These are phyloP conservation scores for Lithophane ornitopus DNA, from an alignment of 2,888 invertebrate species.

Conservation along the genomic window DNA sequence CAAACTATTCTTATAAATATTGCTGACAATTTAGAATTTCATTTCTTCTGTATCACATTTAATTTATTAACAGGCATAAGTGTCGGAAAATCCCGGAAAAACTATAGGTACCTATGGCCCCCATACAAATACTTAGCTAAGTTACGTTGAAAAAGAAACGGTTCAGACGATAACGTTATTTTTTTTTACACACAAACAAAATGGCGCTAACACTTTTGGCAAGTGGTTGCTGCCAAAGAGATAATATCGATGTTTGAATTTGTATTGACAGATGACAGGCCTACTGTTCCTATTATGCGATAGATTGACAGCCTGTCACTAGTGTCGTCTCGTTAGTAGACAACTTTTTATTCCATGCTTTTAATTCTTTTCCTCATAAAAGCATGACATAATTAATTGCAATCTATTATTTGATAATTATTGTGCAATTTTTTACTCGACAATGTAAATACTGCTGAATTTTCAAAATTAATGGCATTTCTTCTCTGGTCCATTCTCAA, in stretches of 20 bases:
- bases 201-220: conserved; percentile 16
- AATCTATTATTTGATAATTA: background rate
- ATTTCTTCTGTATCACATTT: background rate
- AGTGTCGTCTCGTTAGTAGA: background rate
- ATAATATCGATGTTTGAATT: conserved; percentile 40
- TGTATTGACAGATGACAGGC: conserved; percentile 35
- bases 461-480: too few species aligned
- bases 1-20: background rate
- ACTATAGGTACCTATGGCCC: background rate
- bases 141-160: background rate
- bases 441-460: too few species aligned
- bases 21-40: background rate
- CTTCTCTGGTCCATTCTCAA: background rate
- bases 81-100: background rate
- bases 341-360: background rate
- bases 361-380: background rate
- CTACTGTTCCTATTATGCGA: conserved; percentile 16
- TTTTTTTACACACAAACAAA: conserved; percentile 13
- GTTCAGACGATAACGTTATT: background rate
- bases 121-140: too few species aligned
- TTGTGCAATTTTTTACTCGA: background rate
- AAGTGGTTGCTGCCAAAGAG: conserved; percentile 13
- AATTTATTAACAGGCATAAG: background rate
- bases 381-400: background rate
- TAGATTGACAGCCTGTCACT: conserved; percentile 39